Conservation (phyloP, 1,140 invertebrate genomes). For the Holcopasites calliopsidis region DNA sequence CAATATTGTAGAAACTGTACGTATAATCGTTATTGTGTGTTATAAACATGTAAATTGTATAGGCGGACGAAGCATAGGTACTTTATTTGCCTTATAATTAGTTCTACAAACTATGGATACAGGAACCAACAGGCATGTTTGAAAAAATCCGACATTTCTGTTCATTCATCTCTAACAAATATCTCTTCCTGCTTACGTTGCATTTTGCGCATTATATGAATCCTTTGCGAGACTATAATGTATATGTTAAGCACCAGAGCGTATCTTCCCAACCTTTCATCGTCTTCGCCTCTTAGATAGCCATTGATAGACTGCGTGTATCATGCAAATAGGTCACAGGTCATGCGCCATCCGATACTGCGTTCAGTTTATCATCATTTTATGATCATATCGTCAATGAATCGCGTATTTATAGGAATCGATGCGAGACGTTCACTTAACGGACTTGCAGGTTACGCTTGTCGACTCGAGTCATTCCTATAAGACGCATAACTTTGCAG, state of each 20-base stretch:
- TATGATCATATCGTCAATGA: background rate
- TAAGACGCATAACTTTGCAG: background rate
- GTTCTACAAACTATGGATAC: no score
- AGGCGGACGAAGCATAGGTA: no score
- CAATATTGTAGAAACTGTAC: no score
- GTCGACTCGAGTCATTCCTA: background rate
- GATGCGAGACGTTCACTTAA: background rate
- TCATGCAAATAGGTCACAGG: slow-evolving; percentile 2
- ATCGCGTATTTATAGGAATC: background rate
- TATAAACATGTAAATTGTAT: no score
- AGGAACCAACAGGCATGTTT: no score
- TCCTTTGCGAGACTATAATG: background rate
- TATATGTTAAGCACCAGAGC: background rate
- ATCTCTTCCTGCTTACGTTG: background rate
- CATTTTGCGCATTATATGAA: background rate
- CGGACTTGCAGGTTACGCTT: slow-evolving; percentile 7
- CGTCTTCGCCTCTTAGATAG: background rate
- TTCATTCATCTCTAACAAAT: no score
- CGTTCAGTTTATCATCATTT: background rate
- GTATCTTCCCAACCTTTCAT: slow-evolving; percentile 5
- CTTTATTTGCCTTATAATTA: no score
- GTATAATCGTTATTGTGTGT: no score
- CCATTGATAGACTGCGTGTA: background rate
- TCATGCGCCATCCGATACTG: slow-evolving; percentile 1
- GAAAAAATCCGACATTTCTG: no score